phyloP scores from a whole-genome alignment of 2,113 vertebrate genomes.

The Onychostoma macrolepis region DNA sequence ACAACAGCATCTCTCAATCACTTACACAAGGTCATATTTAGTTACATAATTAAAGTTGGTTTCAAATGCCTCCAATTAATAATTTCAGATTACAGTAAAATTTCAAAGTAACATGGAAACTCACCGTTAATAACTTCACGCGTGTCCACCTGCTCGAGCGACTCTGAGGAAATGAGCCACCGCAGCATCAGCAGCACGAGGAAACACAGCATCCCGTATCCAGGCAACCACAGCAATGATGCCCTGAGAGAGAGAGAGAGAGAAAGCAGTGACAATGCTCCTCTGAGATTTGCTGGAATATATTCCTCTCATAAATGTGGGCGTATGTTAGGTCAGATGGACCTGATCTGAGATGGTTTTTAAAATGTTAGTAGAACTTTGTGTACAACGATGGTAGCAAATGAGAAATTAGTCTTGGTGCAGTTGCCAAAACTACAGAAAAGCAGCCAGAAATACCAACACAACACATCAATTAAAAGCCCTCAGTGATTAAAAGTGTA shows the following conservation, averaged over 20 bases:
- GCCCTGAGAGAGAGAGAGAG: neutral
- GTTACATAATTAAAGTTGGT: no score
- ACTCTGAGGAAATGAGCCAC: neutral
- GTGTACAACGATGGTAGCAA: neutral
- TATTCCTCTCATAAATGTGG: neutral
- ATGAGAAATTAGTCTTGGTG: neutral
- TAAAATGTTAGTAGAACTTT: neutral
- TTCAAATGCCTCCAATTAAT: neutral
- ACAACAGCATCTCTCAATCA: neutral
- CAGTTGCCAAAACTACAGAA: neutral
- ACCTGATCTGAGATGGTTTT: neutral
- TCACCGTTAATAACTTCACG: neutral
- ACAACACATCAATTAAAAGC: neutral
- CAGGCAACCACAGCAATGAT: slow-evolving; percentile 17
- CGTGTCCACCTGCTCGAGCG: neutral
- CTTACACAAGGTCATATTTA: neutral
- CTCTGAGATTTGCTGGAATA: neutral
- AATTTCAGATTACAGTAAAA: neutral
- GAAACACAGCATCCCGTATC: slow-evolving; percentile 36
- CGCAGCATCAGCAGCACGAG: neutral
- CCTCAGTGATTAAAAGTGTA: neutral
- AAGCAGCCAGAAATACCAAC: neutral
- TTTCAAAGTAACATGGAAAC: neutral
- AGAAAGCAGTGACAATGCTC: slow-evolving; percentile 2
- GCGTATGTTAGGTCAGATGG: neutral